Evolutionary conservation across 2,113 vertebrate species (phyloP).

Genomic region (Xiphophorus hellerii): DNA sequence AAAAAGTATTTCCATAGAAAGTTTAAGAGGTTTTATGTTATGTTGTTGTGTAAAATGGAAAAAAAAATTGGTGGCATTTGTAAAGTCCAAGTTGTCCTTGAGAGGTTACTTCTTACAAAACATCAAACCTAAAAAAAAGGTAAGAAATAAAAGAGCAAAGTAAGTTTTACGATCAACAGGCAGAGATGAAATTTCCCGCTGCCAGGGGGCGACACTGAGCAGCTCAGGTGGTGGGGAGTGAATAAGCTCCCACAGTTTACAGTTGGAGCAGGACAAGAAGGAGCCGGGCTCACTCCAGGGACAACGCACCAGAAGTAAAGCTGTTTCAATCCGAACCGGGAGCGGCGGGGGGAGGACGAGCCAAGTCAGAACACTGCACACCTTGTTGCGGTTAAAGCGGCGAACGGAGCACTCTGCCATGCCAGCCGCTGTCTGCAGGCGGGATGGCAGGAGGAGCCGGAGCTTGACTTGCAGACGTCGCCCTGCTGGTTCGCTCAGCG

Average conservation of each 20-base stretch:
- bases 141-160: background rate
- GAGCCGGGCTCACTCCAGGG: constrained; percentile 1
- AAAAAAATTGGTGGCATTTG: too few species aligned
- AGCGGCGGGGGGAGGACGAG: background rate
- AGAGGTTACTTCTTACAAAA: background rate
- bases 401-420: constrained; percentile 21
- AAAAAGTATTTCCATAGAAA: background rate
- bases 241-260: constrained; percentile 13
- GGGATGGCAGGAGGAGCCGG: constrained; percentile 34
- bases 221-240: constrained; percentile 29
- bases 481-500: constrained; percentile 9
- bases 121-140: constrained; percentile 16
- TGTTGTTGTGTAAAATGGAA: background rate
- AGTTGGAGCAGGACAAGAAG: constrained; percentile 4
- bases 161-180: background rate
- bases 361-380: background rate
- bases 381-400: background rate
- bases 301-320: background rate
- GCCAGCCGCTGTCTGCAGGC: constrained; percentile 29
- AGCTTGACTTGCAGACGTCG: background rate
- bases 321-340: background rate
- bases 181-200: background rate
- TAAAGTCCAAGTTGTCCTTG: too few species aligned
- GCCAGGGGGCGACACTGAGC: constrained; percentile 64
- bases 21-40: background rate